phyloP scores from a whole-genome alignment of 2,113 vertebrate species.

The Carassius gibelio region DNA sequence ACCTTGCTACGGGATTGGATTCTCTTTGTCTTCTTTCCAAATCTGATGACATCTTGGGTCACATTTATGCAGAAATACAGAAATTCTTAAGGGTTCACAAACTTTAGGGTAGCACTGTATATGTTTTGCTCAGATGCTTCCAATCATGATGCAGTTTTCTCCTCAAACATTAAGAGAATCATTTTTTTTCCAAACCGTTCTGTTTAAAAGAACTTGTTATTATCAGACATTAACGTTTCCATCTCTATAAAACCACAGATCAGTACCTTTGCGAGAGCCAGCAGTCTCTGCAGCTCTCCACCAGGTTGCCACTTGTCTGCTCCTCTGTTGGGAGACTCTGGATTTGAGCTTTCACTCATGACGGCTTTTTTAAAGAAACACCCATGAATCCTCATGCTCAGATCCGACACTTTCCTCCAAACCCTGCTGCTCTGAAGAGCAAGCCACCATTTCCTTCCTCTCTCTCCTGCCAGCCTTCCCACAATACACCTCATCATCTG shows the following conservation, averaged over 20 bases:
- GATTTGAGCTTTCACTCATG: constrained; percentile 22
- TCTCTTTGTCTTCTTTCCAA: no score
- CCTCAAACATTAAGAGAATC: no score
- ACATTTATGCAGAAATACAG: no score
- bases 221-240: no score
- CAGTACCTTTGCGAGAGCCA: constrained; percentile 78
- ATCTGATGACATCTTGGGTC: no score
- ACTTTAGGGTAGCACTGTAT: no score
- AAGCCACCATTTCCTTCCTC: constrained; percentile 71
- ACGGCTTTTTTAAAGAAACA: constrained; percentile 58
- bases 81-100: no score
- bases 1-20: no score
- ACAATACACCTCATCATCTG: constrained; percentile 62
- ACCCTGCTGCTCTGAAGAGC: constrained; percentile 72
- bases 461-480: constrained; percentile 60
- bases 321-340: constrained; percentile 68
- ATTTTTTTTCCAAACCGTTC: no score
- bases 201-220: no score
- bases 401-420: constrained; percentile 67
- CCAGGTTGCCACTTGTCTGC: constrained; percentile 71
- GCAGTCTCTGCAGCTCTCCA: constrained; percentile 84
- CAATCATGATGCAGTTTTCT: no score
- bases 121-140: no score
- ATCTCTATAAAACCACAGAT: not conserved
- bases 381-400: constrained; percentile 60